Evolutionary conservation across 2,888 invertebrate genomes (phyloP).

Genomic region (Acronicta alni): DNA sequence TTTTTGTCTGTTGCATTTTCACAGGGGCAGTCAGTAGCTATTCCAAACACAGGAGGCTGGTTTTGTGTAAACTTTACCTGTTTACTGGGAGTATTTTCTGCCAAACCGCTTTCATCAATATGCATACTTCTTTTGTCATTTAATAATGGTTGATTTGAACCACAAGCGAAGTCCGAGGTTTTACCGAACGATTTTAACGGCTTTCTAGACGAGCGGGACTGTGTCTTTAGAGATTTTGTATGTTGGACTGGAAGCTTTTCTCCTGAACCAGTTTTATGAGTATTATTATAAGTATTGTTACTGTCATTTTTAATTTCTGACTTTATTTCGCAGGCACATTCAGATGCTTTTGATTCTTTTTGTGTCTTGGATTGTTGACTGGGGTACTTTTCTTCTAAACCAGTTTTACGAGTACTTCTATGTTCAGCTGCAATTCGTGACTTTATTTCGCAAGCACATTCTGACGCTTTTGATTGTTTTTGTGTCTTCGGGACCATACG

Average conservation of each 20-base stretch:
- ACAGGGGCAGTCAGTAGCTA: background rate
- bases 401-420: background rate
- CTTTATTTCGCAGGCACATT: background rate
- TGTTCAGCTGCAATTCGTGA: no score
- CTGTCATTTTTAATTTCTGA: no score
- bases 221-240: no score
- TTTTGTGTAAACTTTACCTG: slow-evolving; percentile 1
- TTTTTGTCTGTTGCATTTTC: background rate
- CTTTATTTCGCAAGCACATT: background rate
- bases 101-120: background rate
- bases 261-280: no score
- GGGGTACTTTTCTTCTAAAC: no score
- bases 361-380: background rate
- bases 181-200: no score
- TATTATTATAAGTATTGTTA: no score
- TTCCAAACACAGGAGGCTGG: background rate
- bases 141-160: background rate
- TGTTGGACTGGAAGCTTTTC: no score
- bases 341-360: background rate
- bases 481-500: no score
- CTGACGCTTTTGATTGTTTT: background rate
- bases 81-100: background rate
- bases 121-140: background rate
- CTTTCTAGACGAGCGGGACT: no score
- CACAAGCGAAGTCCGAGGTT: no score